phyloP scores from a whole-genome alignment of 64 coral and sea anemone species.

The Montipora cactus region DNA sequence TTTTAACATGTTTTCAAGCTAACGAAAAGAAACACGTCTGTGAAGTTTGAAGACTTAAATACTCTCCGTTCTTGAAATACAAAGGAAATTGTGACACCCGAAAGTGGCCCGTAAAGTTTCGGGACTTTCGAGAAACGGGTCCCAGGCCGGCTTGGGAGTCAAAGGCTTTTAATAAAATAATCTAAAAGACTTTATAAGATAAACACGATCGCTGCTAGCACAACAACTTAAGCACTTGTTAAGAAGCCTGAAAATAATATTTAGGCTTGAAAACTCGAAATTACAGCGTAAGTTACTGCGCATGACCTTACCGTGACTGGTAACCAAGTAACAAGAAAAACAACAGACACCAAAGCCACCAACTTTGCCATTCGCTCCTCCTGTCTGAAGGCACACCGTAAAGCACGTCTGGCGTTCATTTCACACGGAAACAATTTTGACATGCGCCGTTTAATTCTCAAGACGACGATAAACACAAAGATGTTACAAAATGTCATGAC shows the following conservation, averaged over 20 bases:
- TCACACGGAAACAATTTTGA: slow-evolving; percentile 19
- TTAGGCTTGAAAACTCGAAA: not conserved
- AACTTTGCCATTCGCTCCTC: slow-evolving; percentile 77
- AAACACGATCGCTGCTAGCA: too few relatives aligned
- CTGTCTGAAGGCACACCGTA: slow-evolving; percentile 9
- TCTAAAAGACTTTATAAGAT: too few relatives aligned
- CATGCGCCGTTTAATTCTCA: slow-evolving; percentile 32
- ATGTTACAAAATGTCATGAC: slow-evolving; percentile 52
- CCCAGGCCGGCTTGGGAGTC: too few relatives aligned
- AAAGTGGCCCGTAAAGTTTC: too few relatives aligned
- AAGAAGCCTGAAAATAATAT: not conserved
- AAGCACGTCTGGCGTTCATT: not conserved
- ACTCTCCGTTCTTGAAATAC: too few relatives aligned
- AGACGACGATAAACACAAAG: slow-evolving; percentile 33
- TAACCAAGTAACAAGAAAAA: slow-evolving; percentile 73
- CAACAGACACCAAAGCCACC: slow-evolving; percentile 45
- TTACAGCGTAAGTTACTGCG: not conserved
- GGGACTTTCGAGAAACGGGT: too few relatives aligned
- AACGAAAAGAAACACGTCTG: too few relatives aligned
- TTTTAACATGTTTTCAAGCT: too few relatives aligned
- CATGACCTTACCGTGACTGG: slow-evolving; percentile 67
- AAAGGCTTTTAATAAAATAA: too few relatives aligned
- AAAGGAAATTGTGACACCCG: too few relatives aligned
- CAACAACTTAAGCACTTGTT: too few relatives aligned
- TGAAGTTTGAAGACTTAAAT: too few relatives aligned